A percentile compares a stretch with the other conserved stretches of the same genome.
Evolutionary conservation across 2,888 invertebrate species (phyloP).

Genomic region (Sicus ferrugineus): DNA sequence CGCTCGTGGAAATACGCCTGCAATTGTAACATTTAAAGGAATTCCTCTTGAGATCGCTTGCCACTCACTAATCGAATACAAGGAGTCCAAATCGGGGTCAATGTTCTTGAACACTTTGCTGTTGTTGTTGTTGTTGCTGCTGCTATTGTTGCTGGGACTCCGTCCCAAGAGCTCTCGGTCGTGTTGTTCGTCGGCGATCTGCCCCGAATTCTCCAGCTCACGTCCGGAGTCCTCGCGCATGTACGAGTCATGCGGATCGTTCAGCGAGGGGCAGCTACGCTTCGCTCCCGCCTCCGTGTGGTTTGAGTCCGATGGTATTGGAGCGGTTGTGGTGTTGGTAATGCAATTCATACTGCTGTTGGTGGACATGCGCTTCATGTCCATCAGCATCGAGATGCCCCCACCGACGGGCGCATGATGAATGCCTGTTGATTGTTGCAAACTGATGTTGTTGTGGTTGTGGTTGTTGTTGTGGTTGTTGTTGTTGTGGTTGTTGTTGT

Average conservation of each 20-base stretch:
- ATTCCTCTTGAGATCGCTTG: not conserved
- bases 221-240: constrained; percentile 45
- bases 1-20: constrained; percentile 62
- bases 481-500: constrained; percentile 81
- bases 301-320: constrained; percentile 33
- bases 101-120: constrained; percentile 65
- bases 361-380: constrained; percentile 58
- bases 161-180: constrained; percentile 57
- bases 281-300: not conserved
- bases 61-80: constrained; percentile 75
- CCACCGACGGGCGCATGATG: constrained; percentile 43
- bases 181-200: constrained; percentile 36
- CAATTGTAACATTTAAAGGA: not conserved
- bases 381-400: constrained; percentile 63
- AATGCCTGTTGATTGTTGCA: constrained; percentile 40
- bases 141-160: constrained; percentile 59
- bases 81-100: constrained; percentile 73
- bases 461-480: constrained; percentile 87
- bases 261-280: constrained; percentile 40
- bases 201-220: constrained; percentile 42
- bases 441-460: constrained; percentile 77
- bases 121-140: constrained; percentile 59
- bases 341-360: constrained; percentile 59
- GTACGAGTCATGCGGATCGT: constrained; percentile 42
- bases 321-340: constrained; percentile 46